Percentiles rank a stretch among this genome's conserved stretches.
Conservation (phyloP, 2,113 vertebrate species). For the Acinonyx jubatus region DNA sequence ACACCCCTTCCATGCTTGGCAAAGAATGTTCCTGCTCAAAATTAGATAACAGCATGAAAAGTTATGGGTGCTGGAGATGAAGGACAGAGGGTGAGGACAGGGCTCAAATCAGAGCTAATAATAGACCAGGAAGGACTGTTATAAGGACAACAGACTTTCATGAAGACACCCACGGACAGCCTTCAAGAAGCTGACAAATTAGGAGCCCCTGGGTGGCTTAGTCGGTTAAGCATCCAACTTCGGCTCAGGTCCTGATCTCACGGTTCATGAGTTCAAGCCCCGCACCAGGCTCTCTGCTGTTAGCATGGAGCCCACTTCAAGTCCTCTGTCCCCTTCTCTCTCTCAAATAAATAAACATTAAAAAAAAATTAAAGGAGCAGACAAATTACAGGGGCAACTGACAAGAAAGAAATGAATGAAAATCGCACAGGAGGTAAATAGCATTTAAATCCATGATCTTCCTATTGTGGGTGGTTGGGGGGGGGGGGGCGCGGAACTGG, state of each 20-base stretch:
- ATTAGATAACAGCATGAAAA: neutral
- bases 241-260: too few relatives aligned
- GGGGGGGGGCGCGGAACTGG: neutral
- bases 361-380: neutral
- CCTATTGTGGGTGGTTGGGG: neutral
- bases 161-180: neutral
- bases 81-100: neutral
- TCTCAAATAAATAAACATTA: too few relatives aligned
- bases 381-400: neutral
- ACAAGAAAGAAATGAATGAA: neutral
- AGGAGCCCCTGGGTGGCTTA: too few relatives aligned
- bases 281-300: too few relatives aligned
- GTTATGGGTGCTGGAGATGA: neutral
- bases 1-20: neutral
- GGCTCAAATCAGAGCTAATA: neutral
- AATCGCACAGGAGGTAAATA: neutral
- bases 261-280: too few relatives aligned
- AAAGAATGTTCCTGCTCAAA: neutral
- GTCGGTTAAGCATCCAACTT: too few relatives aligned
- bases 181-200: neutral
- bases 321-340: too few relatives aligned
- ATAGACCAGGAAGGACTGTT: neutral
- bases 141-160: neutral
- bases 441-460: neutral
- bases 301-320: too few relatives aligned